These are phyloP conservation scores for Sula dactylatra DNA, from an alignment of 2,113 vertebrate genomes.

Conservation along the genomic window DNA sequence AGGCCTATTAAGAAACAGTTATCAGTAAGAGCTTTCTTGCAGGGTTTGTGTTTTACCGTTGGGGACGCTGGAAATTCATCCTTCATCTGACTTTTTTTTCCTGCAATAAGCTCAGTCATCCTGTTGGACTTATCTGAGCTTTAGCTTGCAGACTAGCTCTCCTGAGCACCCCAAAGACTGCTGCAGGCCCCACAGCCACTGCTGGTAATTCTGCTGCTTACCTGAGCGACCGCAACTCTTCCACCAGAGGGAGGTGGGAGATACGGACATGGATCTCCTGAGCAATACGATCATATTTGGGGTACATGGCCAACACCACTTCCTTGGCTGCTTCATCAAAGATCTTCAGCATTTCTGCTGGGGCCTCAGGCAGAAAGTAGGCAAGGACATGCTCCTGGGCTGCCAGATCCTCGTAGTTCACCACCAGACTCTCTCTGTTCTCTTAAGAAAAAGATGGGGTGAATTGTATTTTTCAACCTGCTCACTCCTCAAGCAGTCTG, in stretches of 20 bases:
- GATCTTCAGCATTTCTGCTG: conserved; percentile 94
- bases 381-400: conserved; percentile 94
- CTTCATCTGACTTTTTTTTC: neutral
- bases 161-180: neutral
- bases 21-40: neutral
- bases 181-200: neutral
- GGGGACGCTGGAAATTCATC: neutral
- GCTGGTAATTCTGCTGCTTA: conserved; percentile 24
- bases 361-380: conserved; percentile 95
- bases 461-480: neutral
- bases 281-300: conserved; percentile 93
- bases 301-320: conserved; percentile 96
- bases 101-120: neutral
- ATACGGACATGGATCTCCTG: conserved; percentile 94
- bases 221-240: conserved; percentile 93
- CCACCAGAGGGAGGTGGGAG: conserved; percentile 92
- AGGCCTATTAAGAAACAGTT: neutral
- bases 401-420: conserved; percentile 95
- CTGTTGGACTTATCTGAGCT: neutral
- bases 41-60: neutral
- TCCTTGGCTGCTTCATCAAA: conserved; percentile 96
- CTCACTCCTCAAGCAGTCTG: neutral
- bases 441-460: conserved; percentile 67
- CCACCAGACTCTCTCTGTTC: conserved; percentile 93
- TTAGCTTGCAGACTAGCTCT: neutral